A percentile compares a stretch with the other conserved stretches of the same genome.
phyloP scores from a whole-genome alignment of 2,888 invertebrate genomes.

The Sinodicranocentrus sp. region DNA sequence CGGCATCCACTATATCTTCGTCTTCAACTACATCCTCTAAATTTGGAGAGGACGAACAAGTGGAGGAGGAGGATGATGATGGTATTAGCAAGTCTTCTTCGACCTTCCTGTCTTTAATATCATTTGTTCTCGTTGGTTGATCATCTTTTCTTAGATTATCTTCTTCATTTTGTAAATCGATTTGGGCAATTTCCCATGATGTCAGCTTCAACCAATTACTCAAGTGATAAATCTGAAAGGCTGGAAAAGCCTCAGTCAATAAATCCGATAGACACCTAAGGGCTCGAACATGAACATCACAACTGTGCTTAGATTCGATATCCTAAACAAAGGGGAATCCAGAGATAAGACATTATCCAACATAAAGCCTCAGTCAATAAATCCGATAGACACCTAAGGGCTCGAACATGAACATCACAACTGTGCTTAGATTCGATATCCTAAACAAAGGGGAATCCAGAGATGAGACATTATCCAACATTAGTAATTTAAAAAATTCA shows the following conservation, averaged over 20 bases:
- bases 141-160: background rate
- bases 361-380: slow-evolving; percentile 35
- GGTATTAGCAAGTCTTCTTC: slow-evolving; percentile 56
- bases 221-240: slow-evolving; percentile 34
- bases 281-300: slow-evolving; percentile 7
- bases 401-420: background rate
- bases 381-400: slow-evolving; percentile 12
- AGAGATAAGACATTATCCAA: too few relatives aligned
- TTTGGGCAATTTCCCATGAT: background rate
- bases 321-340: too few relatives aligned
- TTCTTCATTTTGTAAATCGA: background rate
- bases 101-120: background rate
- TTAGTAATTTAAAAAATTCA: too few relatives aligned
- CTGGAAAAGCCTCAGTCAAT: slow-evolving; percentile 34
- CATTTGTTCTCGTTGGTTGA: too few relatives aligned
- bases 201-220: slow-evolving; percentile 38
- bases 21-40: too few relatives aligned
- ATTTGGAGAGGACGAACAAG: background rate
- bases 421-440: too few relatives aligned
- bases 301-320: too few relatives aligned
- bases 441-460: too few relatives aligned
- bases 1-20: too few relatives aligned
- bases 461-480: too few relatives aligned
- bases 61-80: slow-evolving; percentile 29
- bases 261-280: slow-evolving; percentile 18